Evolutionary conservation across 2,797 vertebrate genomes (phyloP).

Genomic region (Hafferia zeledoni): DNA sequence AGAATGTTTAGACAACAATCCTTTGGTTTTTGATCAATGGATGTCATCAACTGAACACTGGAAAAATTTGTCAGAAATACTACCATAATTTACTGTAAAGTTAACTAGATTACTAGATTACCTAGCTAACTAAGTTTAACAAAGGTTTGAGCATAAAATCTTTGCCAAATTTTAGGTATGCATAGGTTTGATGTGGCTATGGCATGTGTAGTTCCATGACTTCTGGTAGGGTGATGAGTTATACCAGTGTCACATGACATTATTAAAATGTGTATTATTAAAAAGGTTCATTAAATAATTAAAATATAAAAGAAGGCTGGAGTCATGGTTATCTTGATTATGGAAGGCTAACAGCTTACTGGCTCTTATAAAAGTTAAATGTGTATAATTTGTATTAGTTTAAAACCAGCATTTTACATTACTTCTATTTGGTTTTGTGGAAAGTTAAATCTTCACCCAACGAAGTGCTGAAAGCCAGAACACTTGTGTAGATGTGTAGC

Average conservation of each 20-base stretch:
- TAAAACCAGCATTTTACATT: background rate
- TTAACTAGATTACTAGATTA: background rate
- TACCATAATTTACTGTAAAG: background rate
- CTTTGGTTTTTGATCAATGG: background rate
- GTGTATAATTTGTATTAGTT: background rate
- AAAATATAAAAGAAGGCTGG: background rate
- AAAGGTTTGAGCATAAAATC: background rate
- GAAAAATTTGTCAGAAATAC: background rate
- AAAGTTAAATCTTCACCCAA: background rate
- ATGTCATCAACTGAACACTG: background rate
- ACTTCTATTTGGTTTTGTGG: background rate
- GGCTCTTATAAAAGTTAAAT: background rate
- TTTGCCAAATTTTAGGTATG: background rate
- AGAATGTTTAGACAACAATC: background rate
- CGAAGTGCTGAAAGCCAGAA: background rate
- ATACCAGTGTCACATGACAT: background rate
- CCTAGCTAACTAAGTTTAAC: background rate
- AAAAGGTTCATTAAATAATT: background rate
- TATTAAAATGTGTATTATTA: background rate
- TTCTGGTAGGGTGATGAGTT: accelerated
- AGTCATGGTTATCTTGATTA: accelerated
- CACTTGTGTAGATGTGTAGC: background rate
- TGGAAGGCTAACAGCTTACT: background rate
- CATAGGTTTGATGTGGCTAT: background rate
- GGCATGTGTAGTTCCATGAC: background rate